Evolutionary conservation across 1,140 invertebrate species (phyloP), one percentile per base, ranked within the genome.

Genomic region (Heliconius himera): DNA sequence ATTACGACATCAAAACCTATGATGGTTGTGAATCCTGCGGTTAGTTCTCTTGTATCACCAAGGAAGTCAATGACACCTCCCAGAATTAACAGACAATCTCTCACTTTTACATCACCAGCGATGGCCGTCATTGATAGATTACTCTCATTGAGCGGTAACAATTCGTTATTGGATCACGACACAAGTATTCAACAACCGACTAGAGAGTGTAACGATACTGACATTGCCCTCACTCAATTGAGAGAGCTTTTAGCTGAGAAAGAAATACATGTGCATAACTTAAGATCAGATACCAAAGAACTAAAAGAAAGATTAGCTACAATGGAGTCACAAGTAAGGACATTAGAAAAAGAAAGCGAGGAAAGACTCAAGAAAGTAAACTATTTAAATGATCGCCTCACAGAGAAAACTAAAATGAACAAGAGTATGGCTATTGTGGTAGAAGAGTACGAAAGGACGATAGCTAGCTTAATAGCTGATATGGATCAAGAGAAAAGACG

Each of bases 391-490:
- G 85, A 91, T n/a, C 84, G 83, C 33, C 76, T 93, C n/a, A 70
- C 83, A 11, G 90, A 92, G 74, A 93, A 93, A 72, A 89, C 86
- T 2, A 88, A 91, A 83, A 86, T 89, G 38, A 93, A 94, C 84
- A 94, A 87, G 77, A 91, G 86, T 75, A 93, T 94, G 92, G 96
- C 96, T 78, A 88, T 93, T 74, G 95, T 96, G 77, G 95, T 97
- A 73, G 95, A 95, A 82, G 96, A 97, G 90, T 97, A 96, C 94
- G 96, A 97, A 87, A 95, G 96, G 81, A 96, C 96, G 26, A 96
- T 97, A 81, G 95, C 96, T 33, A 95, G 95, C 82, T 88, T 97
- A 66, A 95, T 96, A 78, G 94, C 95, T 72, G 95, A 96, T 87
- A 95, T 93, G 73, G 96, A 96, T 79, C 95, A 95, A 78, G 95